Base-by-base conservation (phyloP, 2,113 vertebrate species). In the Ciconia stormi region DNA sequence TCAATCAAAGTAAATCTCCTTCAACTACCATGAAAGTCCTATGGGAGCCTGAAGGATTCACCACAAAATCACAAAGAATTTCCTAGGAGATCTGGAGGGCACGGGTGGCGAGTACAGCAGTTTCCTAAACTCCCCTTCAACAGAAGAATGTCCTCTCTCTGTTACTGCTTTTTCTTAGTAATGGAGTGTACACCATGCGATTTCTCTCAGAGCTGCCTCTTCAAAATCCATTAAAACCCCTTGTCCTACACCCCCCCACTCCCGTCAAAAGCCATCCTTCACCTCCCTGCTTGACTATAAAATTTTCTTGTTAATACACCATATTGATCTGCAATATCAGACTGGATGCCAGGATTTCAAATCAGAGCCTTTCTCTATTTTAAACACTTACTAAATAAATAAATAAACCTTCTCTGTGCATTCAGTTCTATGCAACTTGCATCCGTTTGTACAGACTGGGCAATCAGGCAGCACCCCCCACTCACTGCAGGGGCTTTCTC, bases 401-500 rank as follows among this genome's bases (percentile, higher is more conserved):
- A 22, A 44, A 25, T 3, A 44, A 81, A 15, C 22, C 72, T 53
- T 30, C 72, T 94, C 47, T 17, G 25, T 50, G 88, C 72, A 56
- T 63, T 85, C 47, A 83, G 77, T 95, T 95, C 96, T 62, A 7
- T 26, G 86, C 63, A 93, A 97, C 91, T 96, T 89, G 79, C 90
- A 95, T 22, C 42, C 6, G 4, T 79, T 86, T 83, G 55, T 21
- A 62, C 50, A 91, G 80, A 40, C 17, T 49, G 66, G 87, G 89
- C 89, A 93, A 17, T 53, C 86, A 93, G 61, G 66, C 40, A 67
- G 82, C 74, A 40, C 36, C 62, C 89, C 93, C 74, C 87, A 32
- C 58, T 92, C 84, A 95, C 95, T 97, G 97, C 98, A 97, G 97
- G 42, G 50, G 95, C 58, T 95, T 95, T 92, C 82, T 73, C 46